These are phyloP conservation scores for Aethina tumida DNA, from an alignment of 1,140 invertebrate genomes.

Conservation along the genomic window DNA sequence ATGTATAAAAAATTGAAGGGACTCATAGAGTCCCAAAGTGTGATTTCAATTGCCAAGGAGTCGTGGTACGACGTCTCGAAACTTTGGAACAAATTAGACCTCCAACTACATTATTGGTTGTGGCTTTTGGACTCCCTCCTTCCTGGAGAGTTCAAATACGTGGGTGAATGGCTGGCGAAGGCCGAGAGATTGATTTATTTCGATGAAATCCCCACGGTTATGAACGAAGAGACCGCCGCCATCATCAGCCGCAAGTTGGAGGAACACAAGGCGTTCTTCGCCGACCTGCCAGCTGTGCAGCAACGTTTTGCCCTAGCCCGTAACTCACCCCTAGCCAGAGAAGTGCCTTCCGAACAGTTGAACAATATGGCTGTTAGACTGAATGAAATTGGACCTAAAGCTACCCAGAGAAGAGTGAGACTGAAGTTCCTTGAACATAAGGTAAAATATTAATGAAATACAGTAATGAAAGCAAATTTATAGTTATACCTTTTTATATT, in stretches of 20 bases:
- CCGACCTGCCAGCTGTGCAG: constrained; percentile 63
- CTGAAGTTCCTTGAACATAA: constrained; percentile 87
- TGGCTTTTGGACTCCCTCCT: constrained; percentile 75
- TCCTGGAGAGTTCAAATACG: constrained; percentile 69
- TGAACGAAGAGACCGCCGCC: constrained; percentile 78
- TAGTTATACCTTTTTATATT: constrained; percentile 18
- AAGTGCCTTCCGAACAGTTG: constrained; percentile 67
- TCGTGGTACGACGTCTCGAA: constrained; percentile 68
- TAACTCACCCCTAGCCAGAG: constrained; percentile 46
- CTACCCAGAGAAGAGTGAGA: constrained; percentile 64
- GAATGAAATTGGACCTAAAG: constrained; percentile 56
- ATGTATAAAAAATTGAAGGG: constrained; percentile 62
- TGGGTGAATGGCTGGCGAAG: constrained; percentile 82
- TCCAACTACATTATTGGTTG: constrained; percentile 72
- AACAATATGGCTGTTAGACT: constrained; percentile 69
- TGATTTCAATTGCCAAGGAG: constrained; percentile 67
- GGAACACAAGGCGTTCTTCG: constrained; percentile 84
- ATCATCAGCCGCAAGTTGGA: constrained; percentile 80
- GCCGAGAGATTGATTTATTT: constrained; percentile 77
- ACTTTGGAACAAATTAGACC: constrained; percentile 67
- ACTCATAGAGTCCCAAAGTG: constrained; percentile 64
- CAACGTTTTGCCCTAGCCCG: constrained; percentile 64
- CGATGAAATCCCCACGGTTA: constrained; percentile 67
- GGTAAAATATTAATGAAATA: constrained; percentile 29
- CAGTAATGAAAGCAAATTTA: not conserved